Evolutionary conservation across 2,888 invertebrate species (phyloP), one percentile per base, ranked within the genome.

Genomic region (Carcina quercana): DNA sequence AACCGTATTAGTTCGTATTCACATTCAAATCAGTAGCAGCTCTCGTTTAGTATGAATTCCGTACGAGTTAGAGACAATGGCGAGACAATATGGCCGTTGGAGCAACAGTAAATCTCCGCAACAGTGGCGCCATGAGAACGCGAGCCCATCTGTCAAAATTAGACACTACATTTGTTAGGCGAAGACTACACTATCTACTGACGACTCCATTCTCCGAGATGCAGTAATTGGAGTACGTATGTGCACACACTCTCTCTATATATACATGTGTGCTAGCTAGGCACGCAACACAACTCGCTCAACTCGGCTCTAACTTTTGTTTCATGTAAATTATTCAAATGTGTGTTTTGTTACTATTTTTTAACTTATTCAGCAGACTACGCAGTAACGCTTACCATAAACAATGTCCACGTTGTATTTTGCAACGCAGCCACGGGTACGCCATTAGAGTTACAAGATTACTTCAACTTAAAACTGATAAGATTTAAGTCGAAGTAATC

Each of bases 1-100:
- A 68, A 76, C 79, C 73, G 78, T 76, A 74, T 73, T 74, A 68
- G 60, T 42, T 34, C 45, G 63, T 60, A 75, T 82, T 79, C 69
- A 79, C 70, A 82, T 82, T 78, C 64, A 78, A 82, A 82, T 82
- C 76, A 79, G 80, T 76, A 80, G 80, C 79, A 43, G 60, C 49
- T 60, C 63, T 63, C 71, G 70, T 76, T 74, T 76, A 75, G 76
- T 76, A 71, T 65, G 73, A 71, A 75, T 76, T 75, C 67, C 59
- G 50, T 60, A 69, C 72, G 64, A 66, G 74, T 60, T 58, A 53
- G 28, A 48, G 42, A 80, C 76, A 79, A 79, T 65, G 49, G 64
- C 40, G 37, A 40, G 44, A 79, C 80, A 80, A 79, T 73, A 63
- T 63, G 57, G 53, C 52, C 62, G 79, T 80, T 79, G 80, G 75